Conservation (phyloP, 2,797 vertebrate species). For the Dicrostonyx torquatus region DNA sequence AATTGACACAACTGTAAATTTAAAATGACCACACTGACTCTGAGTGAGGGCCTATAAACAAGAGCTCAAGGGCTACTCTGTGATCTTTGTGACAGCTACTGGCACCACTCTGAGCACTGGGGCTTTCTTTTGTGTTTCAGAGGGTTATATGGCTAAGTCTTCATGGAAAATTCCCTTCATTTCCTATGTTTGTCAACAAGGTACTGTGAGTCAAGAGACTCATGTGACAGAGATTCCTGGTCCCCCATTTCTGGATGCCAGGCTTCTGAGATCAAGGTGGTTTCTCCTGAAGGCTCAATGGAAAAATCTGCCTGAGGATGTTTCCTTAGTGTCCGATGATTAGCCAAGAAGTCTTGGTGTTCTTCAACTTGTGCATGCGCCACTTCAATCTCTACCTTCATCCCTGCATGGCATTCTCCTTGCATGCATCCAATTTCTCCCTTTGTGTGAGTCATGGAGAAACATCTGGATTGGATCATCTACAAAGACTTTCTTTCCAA, state of each 20-base stretch:
- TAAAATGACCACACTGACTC: not conserved
- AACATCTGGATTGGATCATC: not conserved
- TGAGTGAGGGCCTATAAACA: not conserved
- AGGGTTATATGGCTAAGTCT: not conserved
- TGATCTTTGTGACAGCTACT: not conserved
- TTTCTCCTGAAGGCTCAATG: not conserved
- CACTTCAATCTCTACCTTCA: not conserved
- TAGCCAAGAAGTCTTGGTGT: not conserved
- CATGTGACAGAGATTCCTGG: not conserved
- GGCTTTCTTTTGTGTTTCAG: not conserved
- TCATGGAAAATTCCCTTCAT: not conserved
- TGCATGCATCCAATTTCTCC: not conserved
- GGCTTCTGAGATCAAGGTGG: not conserved
- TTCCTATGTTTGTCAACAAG: not conserved
- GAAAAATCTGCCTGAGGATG: not conserved
- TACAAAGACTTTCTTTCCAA: conserved; percentile 23
- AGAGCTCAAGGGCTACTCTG: not conserved
- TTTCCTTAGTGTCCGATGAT: not conserved
- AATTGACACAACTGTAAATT: not conserved
- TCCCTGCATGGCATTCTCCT: not conserved
- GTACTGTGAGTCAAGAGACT: not conserved
- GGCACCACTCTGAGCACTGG: not conserved
- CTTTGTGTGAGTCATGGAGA: not conserved
- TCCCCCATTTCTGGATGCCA: not conserved
- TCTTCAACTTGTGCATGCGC: not conserved